Evolutionary conservation across 2,888 invertebrate species (phyloP).

Genomic region (Dioctria rufipes): DNA sequence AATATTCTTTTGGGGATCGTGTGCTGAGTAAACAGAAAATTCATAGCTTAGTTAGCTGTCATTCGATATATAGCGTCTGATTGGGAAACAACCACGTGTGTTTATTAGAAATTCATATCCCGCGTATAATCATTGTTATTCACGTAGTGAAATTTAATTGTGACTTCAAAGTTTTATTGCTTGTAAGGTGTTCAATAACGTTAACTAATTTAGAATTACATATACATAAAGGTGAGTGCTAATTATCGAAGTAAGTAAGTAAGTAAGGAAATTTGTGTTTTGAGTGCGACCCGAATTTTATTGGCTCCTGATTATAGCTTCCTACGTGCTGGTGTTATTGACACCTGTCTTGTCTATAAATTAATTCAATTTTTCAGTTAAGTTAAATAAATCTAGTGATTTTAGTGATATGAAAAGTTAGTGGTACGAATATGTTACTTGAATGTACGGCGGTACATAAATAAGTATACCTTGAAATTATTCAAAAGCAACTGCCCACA

Average conservation of each 20-base stretch:
- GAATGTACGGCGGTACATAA: too few relatives aligned
- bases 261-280: slow-evolving; percentile 16
- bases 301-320: background rate
- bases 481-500: background rate
- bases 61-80: slow-evolving; percentile 25
- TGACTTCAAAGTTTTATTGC: background rate
- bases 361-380: background rate
- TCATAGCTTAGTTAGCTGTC: background rate
- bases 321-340: background rate
- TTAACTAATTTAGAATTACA: too few relatives aligned
- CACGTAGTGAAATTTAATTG: background rate
- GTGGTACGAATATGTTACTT: background rate
- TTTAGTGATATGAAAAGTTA: background rate
- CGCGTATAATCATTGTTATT: slow-evolving; percentile 5
- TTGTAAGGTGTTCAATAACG: slow-evolving; percentile 9
- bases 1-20: background rate
- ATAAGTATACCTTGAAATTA: background rate
- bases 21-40: background rate
- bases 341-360: slow-evolving; percentile 18
- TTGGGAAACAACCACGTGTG: slow-evolving; percentile 35
- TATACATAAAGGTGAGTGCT: slow-evolving; percentile 28
- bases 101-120: slow-evolving; percentile 1
- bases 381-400: background rate
- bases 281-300: slow-evolving; percentile 1
- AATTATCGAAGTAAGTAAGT: too few relatives aligned